Percentiles rank a stretch among this genome's conserved stretches.
Conservation (phyloP, 2,797 vertebrate species). For the Neosalanx taihuensis region DNA sequence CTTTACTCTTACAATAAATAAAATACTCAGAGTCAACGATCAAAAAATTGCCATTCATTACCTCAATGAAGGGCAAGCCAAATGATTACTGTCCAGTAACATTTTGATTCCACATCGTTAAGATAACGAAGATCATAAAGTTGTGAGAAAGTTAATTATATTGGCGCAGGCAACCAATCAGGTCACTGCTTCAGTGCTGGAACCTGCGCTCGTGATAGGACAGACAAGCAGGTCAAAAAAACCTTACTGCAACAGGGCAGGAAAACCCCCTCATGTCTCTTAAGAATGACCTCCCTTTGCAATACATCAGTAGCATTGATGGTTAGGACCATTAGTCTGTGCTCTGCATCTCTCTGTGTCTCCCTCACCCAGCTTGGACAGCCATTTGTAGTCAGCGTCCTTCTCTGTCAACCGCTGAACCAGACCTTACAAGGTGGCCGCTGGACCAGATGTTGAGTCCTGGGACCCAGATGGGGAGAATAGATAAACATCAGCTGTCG, state of each 20-base stretch:
- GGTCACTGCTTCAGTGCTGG: slow-evolving; percentile 22
- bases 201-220: slow-evolving; percentile 20
- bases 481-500: slow-evolving; percentile 66
- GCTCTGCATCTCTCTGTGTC: neutral
- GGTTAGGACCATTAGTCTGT: too few relatives aligned
- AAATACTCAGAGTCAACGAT: too few relatives aligned
- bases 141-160: slow-evolving; percentile 38
- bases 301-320: neutral
- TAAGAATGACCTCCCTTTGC: neutral
- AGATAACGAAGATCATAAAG: slow-evolving; percentile 49
- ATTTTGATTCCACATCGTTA: slow-evolving; percentile 24
- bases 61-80: too few relatives aligned
- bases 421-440: slow-evolving; percentile 47
- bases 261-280: slow-evolving; percentile 37
- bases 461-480: slow-evolving; percentile 60
- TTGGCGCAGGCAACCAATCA: slow-evolving; percentile 28
- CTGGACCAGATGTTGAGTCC: slow-evolving; percentile 65
- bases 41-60: too few relatives aligned
- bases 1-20: too few relatives aligned
- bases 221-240: slow-evolving; percentile 27
- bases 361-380: neutral
- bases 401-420: slow-evolving; percentile 45
- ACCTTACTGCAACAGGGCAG: slow-evolving; percentile 10
- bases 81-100: too few relatives aligned
- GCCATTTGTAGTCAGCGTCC: slow-evolving; percentile 1